phyloP scores from a whole-genome alignment of 2,888 invertebrate species.

The Heterodera filipjevi region DNA sequence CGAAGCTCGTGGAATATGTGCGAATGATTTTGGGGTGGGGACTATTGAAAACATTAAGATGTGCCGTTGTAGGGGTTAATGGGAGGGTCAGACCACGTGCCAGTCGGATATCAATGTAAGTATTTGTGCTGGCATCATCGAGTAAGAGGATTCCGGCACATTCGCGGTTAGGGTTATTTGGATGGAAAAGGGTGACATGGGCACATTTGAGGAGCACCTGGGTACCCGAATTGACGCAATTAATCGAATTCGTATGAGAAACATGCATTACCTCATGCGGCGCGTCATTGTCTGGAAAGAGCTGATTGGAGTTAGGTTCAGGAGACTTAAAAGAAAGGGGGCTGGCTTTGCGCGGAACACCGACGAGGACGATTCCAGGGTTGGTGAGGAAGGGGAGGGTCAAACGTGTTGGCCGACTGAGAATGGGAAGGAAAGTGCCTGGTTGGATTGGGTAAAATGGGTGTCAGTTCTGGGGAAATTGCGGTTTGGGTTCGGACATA shows the following conservation, averaged over 20 bases:
- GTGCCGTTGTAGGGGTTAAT: not conserved
- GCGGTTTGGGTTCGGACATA: not conserved
- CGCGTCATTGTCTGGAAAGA: not conserved
- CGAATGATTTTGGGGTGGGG: not conserved
- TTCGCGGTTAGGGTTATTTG: not conserved
- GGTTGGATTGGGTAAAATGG: not conserved
- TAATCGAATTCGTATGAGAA: not conserved
- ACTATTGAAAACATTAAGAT: not conserved
- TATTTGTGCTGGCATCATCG: conserved; percentile 6
- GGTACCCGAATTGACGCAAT: not conserved
- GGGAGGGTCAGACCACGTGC: not conserved
- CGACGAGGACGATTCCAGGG: not conserved
- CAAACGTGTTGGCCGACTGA: not conserved
- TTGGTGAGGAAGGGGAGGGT: not conserved
- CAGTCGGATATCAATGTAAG: not conserved
- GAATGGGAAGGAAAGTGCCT: not conserved
- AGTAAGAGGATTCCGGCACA: not conserved
- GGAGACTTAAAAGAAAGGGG: too few relatives aligned
- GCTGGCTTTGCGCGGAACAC: not conserved
- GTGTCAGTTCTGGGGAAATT: too few relatives aligned
- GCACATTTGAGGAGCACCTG: not conserved
- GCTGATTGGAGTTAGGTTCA: too few relatives aligned
- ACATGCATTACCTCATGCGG: too few relatives aligned
- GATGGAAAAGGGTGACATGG: not conserved
- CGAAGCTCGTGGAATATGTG: not conserved